Percentiles rank a stretch among this genome's conserved stretches.
phyloP scores from a whole-genome alignment of 2,797 vertebrate genomes.

The Tapera naevia region DNA sequence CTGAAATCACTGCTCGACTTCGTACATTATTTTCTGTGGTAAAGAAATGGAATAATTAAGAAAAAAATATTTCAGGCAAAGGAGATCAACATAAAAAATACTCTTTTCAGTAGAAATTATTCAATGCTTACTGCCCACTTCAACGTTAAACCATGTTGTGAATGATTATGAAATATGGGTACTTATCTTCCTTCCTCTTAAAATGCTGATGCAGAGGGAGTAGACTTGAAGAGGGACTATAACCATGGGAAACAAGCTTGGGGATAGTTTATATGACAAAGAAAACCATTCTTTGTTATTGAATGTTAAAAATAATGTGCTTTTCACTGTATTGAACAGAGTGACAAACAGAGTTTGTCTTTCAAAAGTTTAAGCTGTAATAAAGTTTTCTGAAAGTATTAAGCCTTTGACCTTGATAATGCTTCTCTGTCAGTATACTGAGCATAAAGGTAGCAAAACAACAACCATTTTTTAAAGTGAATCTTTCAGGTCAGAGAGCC shows the following conservation, averaged over 20 bases:
- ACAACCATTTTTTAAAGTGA: background rate
- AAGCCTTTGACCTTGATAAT: background rate
- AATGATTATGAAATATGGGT: background rate
- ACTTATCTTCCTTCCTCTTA: background rate
- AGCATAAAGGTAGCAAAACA: background rate
- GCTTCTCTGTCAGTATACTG: background rate
- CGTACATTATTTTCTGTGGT: background rate
- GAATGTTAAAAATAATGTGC: background rate
- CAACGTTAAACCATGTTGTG: background rate
- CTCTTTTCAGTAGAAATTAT: background rate
- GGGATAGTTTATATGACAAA: background rate
- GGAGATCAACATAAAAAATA: background rate
- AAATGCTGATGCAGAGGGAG: background rate
- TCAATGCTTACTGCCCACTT: background rate
- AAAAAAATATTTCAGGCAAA: background rate
- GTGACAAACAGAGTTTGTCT: background rate
- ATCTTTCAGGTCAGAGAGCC: background rate
- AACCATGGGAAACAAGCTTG: background rate
- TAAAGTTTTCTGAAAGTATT: background rate
- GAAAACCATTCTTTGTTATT: background rate
- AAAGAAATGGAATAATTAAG: background rate
- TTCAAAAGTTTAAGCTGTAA: background rate
- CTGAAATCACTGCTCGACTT: background rate
- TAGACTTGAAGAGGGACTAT: background rate
- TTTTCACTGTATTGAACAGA: background rate